phyloP scores from a whole-genome alignment of 2,797 vertebrate species.

The Manis crassicaudata region DNA sequence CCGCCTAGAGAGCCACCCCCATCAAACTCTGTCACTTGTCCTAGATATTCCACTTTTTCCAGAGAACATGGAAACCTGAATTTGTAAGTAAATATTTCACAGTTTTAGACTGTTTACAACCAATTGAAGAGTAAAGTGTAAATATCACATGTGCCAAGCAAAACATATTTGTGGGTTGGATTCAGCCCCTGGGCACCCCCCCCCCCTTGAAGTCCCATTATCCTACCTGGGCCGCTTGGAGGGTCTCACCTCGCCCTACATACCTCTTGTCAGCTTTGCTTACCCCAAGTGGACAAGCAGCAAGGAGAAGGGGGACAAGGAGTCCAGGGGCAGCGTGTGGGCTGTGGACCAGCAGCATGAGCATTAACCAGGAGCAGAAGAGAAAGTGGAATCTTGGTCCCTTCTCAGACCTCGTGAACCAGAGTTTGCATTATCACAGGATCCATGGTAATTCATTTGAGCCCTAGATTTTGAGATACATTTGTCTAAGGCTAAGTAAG shows the following conservation, averaged over 20 bases:
- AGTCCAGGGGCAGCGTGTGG: accelerated
- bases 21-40: not conserved
- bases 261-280: accelerated
- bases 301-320: accelerated
- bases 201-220: not conserved
- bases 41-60: not conserved
- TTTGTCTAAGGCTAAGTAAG: too few relatives aligned
- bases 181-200: not conserved
- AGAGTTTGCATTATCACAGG: accelerated
- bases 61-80: not conserved
- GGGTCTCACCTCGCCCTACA: not conserved
- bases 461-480: not conserved
- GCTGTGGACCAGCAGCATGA: accelerated
- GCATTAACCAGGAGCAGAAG: accelerated
- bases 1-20: not conserved
- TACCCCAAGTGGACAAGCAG: accelerated
- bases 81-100: not conserved
- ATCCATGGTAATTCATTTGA: accelerated
- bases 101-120: not conserved
- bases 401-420: accelerated
- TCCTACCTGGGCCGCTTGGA: accelerated
- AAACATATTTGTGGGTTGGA: not conserved
- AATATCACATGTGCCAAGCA: not conserved
- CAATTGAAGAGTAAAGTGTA: not conserved
- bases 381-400: accelerated